Evolutionary conservation across 2,888 invertebrate genomes (phyloP).

Genomic region (Sceliomorpha sp.): DNA sequence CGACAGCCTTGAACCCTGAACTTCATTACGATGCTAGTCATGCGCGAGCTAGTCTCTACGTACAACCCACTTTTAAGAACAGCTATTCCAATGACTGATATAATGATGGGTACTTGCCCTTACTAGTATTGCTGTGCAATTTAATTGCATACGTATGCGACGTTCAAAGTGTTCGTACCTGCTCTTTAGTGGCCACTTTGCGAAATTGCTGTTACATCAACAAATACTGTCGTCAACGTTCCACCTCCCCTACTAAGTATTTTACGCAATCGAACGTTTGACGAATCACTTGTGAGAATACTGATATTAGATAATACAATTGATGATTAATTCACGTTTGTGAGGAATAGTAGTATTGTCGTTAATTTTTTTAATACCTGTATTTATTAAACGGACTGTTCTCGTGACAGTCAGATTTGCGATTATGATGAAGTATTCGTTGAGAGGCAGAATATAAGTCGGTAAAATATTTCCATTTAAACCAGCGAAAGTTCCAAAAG

Average conservation of each 20-base stretch:
- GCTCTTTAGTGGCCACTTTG: conserved; percentile 12
- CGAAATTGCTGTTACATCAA: conserved; percentile 10
- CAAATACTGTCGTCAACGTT: conserved; percentile 4
- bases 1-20: conserved; percentile 43
- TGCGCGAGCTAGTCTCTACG: conserved; percentile 5
- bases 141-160: conserved; percentile 27
- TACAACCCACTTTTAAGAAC: background rate
- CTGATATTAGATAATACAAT: background rate
- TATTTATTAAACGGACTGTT: too few relatives aligned
- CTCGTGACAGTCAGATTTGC: too few relatives aligned
- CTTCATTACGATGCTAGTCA: conserved; percentile 14
- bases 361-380: too few relatives aligned
- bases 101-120: conserved; percentile 33
- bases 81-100: conserved; percentile 20
- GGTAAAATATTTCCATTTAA: too few relatives aligned
- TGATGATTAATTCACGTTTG: background rate
- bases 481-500: too few relatives aligned
- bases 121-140: conserved; percentile 16
- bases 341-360: background rate
- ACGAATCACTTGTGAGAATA: background rate
- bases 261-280: conserved; percentile 1
- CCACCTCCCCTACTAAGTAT: background rate
- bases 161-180: conserved; percentile 1
- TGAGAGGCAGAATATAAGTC: too few relatives aligned
- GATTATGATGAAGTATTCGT: too few relatives aligned